Evolutionary conservation across 2,888 invertebrate genomes (phyloP).

Genomic region (Miltochrista miniata): DNA sequence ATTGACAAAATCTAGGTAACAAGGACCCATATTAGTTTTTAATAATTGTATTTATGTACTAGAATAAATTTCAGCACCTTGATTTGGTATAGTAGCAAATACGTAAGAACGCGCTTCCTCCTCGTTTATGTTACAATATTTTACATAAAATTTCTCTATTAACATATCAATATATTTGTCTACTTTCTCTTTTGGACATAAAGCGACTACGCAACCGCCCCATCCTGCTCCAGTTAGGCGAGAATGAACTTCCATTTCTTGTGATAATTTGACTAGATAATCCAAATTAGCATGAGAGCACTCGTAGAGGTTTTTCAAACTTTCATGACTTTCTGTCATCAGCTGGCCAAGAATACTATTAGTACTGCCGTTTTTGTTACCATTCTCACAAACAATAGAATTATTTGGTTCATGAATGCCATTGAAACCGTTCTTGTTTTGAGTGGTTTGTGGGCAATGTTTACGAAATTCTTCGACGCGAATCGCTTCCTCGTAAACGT

Average conservation of each 20-base stretch:
- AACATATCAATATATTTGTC: conserved; percentile 87
- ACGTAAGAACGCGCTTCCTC: conserved; percentile 83
- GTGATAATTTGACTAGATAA: conserved; percentile 89
- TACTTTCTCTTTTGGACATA: conserved; percentile 87
- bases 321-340: conserved; percentile 95
- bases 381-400: conserved; percentile 27
- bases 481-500: conserved; percentile 95
- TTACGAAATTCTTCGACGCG: conserved; percentile 91
- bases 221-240: conserved; percentile 98
- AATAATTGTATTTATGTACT: neutral
- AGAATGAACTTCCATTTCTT: conserved; percentile 89
- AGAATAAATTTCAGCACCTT: conserved; percentile 83
- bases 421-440: conserved; percentile 45
- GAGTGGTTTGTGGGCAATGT: conserved; percentile 76
- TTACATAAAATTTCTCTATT: conserved; percentile 87
- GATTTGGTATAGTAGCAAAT: conserved; percentile 89
- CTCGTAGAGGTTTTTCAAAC: conserved; percentile 93
- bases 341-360: conserved; percentile 86
- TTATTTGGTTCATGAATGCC: conserved; percentile 43
- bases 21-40: neutral
- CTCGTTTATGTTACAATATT: conserved; percentile 77
- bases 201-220: conserved; percentile 98
- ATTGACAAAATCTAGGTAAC: too few species aligned
- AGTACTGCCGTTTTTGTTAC: conserved; percentile 64
- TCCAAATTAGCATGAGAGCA: conserved; percentile 97